A percentile compares a stretch with the other conserved stretches of the same genome.
Evolutionary conservation across 2,113 vertebrate species (phyloP).

Genomic region (Origma solitaria): DNA sequence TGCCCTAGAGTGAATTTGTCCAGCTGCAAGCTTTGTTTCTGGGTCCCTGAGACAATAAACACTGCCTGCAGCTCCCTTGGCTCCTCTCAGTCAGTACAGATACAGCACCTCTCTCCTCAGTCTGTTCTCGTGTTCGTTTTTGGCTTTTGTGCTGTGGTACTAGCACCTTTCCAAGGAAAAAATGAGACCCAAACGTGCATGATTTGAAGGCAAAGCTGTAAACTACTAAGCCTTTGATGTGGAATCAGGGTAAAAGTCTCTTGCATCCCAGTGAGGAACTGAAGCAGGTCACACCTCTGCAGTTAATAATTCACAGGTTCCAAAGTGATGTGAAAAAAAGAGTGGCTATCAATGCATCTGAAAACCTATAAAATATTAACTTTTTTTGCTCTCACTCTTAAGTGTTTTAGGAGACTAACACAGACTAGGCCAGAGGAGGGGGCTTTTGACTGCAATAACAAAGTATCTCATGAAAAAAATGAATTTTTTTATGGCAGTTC

Average conservation of each 20-base stretch:
- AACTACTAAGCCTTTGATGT: background rate
- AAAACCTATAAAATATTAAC: conserved; percentile 3
- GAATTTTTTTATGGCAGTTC: background rate
- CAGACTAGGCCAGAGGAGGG: conserved; percentile 22
- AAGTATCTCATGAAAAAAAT: background rate
- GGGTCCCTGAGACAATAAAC: background rate
- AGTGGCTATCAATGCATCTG: background rate
- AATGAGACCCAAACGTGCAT: background rate
- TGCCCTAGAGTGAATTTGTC: background rate
- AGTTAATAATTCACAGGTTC: conserved; percentile 20
- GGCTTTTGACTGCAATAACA: conserved; percentile 10
- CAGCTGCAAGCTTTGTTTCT: conserved; percentile 9
- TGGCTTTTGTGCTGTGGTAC: background rate
- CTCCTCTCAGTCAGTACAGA: background rate
- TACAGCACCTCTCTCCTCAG: background rate
- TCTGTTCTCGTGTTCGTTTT: background rate
- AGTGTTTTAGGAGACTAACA: background rate
- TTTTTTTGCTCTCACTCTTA: background rate
- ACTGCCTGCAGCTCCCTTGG: background rate
- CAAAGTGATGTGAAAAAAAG: background rate
- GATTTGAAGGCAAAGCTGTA: background rate
- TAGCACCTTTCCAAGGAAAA: conserved; percentile 8
- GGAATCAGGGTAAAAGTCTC: background rate
- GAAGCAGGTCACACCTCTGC: background rate
- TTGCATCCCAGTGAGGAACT: background rate